phyloP scores from a whole-genome alignment of 2,113 vertebrate genomes.

The Limnothrissa miodon region DNA sequence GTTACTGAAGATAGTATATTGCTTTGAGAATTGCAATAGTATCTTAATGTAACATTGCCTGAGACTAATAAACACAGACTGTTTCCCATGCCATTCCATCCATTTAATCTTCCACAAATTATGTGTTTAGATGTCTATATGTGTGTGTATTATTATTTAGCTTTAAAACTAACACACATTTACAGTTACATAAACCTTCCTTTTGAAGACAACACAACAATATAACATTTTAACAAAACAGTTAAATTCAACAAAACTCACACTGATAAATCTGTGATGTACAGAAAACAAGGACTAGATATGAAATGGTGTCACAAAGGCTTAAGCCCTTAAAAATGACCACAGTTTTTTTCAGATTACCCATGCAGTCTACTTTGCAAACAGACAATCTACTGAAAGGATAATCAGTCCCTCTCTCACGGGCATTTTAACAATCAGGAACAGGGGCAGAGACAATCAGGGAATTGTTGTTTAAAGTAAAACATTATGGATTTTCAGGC shows the following conservation, averaged over 20 bases:
- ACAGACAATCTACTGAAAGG: neutral
- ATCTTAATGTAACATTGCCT: neutral
- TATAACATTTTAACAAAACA: neutral
- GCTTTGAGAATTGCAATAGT: neutral
- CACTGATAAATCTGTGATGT: neutral
- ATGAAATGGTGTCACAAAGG: conserved; percentile 12
- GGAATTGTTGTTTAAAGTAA: conserved; percentile 7
- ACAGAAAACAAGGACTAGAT: neutral
- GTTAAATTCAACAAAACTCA: neutral
- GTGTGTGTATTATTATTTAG: neutral
- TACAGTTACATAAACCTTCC: neutral
- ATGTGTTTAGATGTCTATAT: neutral
- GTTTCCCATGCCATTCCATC: neutral
- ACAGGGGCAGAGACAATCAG: no score
- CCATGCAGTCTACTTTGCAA: neutral
- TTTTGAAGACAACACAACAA: neutral
- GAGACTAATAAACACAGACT: neutral
- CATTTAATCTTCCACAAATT: neutral
- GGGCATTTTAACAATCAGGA: neutral
- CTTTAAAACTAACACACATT: neutral
- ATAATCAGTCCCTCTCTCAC: neutral
- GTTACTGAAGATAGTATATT: neutral
- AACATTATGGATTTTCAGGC: conserved; percentile 24
- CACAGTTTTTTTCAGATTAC: conserved; percentile 7
- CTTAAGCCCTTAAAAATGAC: conserved; percentile 7